Evolutionary conservation across 2,888 invertebrate species (phyloP).

Genomic region (Ophion costatus): DNA sequence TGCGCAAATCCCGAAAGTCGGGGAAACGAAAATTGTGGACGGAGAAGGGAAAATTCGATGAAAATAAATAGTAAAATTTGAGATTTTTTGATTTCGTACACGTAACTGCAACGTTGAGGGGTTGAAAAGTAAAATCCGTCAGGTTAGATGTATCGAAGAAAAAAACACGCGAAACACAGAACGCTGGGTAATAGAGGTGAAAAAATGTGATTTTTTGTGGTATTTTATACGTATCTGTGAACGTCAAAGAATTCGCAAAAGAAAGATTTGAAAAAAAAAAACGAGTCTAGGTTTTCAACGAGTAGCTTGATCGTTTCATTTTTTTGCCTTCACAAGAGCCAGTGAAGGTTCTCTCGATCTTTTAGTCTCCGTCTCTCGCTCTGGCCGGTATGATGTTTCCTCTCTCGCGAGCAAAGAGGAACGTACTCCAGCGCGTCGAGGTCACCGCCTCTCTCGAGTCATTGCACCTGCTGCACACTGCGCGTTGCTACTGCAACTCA

Average conservation of each 20-base stretch:
- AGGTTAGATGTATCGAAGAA: background rate
- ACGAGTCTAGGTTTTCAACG: background rate
- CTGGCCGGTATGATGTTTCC: constrained; percentile 27
- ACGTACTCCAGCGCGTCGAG: constrained; percentile 69
- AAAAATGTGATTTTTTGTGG: background rate
- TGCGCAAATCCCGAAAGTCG: too few species aligned
- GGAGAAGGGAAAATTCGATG: too few species aligned
- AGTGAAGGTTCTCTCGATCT: constrained; percentile 11
- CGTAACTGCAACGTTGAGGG: too few species aligned
- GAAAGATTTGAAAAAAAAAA: constrained; percentile 1
- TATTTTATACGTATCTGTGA: background rate
- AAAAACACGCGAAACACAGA: background rate
- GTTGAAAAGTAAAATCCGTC: too few species aligned
- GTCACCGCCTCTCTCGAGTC: constrained; percentile 70
- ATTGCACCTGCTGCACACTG: constrained; percentile 68
- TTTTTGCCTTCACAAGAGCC: background rate
- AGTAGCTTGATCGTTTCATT: background rate
- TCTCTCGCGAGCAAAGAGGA: constrained; percentile 65
- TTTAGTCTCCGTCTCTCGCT: constrained; percentile 25
- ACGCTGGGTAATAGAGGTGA: too few species aligned
- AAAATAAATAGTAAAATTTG: too few species aligned
- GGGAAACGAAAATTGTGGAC: too few species aligned
- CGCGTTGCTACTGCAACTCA: constrained; percentile 44
- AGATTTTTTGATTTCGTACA: too few species aligned
- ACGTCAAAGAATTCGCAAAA: background rate